phyloP scores from a whole-genome alignment of 2,888 invertebrate genomes.

The Chloromyia formosa region DNA sequence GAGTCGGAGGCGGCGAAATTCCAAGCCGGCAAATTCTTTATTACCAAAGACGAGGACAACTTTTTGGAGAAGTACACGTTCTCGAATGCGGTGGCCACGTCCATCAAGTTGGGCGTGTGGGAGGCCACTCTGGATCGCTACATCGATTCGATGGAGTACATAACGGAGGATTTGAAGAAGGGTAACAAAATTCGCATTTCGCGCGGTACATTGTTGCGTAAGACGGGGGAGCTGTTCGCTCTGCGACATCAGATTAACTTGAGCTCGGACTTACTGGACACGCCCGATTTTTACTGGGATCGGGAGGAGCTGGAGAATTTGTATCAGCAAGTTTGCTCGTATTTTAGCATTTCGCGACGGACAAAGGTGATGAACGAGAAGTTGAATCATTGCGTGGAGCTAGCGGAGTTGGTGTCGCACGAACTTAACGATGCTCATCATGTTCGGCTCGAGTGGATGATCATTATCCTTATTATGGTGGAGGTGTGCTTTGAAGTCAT shows the following conservation, averaged over 20 bases:
- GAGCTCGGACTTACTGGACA: conserved; percentile 92
- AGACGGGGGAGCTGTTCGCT: conserved; percentile 88
- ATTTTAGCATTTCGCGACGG: conserved; percentile 85
- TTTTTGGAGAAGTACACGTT: conserved; percentile 90
- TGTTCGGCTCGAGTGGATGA: conserved; percentile 95
- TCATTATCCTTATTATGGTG: conserved; percentile 92
- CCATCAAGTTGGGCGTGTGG: conserved; percentile 95
- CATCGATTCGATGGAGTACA: conserved; percentile 82
- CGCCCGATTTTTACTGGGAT: conserved; percentile 99
- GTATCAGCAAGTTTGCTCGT: conserved; percentile 82
- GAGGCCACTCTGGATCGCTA: conserved; percentile 86
- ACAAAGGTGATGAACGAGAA: conserved; percentile 97
- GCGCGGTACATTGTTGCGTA: conserved; percentile 71
- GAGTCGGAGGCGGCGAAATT: conserved; percentile 63
- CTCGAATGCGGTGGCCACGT: conserved; percentile 92
- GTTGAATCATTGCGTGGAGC: conserved; percentile 90
- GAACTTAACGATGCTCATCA: conserved; percentile 94
- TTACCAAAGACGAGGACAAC: conserved; percentile 66
- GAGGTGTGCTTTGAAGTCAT: conserved; percentile 89
- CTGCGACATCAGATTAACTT: conserved; percentile 90
- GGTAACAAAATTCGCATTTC: conserved; percentile 74
- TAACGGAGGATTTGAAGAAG: conserved; percentile 80
- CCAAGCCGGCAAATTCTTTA: conserved; percentile 60
- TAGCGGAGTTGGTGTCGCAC: conserved; percentile 86
- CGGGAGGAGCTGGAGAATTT: conserved; percentile 86